Base-by-base conservation (phyloP, 2,888 invertebrate species). In the Yponomeuta cagnagella region DNA sequence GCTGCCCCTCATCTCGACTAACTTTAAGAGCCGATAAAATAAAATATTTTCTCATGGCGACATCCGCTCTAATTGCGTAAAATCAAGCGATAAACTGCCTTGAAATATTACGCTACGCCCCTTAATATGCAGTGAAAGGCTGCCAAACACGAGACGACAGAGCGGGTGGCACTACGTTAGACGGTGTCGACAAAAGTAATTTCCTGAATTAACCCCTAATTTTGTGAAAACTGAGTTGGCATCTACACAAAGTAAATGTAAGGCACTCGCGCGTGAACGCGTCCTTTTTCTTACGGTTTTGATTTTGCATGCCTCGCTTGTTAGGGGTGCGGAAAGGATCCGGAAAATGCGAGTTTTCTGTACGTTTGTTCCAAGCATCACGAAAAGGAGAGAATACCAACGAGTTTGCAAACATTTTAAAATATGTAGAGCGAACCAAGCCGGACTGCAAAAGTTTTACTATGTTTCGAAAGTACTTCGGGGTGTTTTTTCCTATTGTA, bases 21-120 rank as follows among this genome's bases (percentile, higher is more conserved):
- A 85, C 84, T 87, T 89, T 87, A 87, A 84, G 87, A 87, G 85
- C 84, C 85, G 89, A 90, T 91, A 89, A 89, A 90, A 90, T 90
- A 89, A 89, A 90, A 90, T 89, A 88, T 86, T 82, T 86, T 84
- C 83, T 78, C 79, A 77, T 76, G 79, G 83, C 81, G 81, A 81
- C 85, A 84, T 84, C 82, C 80, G 82, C 82, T 80, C 82, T 86
- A 85, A 90, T 89, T 88, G 87, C 82, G 82, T 82, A 81, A 87
- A 88, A 88, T 88, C 83, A 86, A 82, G 83, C 81, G 82, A 85
- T 85, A 87, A 88, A 89, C 87, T 86, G 82, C 82, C 83, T 73
- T 79, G 75, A 84, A 89, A 88, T 85, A 85, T 69, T 87, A 86
- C 80, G 80, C 52, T 58, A 77, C 77, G 80, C 76, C 75, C 79